Evolutionary conservation across 2,797 vertebrate genomes (phyloP), one percentile per base, ranked within the genome.

Genomic region (Gymnothorax reevesii): DNA sequence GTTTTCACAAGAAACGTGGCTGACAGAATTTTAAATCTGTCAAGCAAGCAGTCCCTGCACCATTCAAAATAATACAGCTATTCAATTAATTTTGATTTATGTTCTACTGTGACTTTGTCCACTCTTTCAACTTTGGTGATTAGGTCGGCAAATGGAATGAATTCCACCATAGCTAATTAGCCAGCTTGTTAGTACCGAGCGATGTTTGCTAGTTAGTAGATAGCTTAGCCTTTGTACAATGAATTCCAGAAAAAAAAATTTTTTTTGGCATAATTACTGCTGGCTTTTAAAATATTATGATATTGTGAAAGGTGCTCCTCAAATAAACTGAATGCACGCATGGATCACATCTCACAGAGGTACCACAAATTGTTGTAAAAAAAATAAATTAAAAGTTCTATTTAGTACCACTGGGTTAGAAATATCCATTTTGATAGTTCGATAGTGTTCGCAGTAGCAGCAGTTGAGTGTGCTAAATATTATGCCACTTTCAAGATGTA

Each of bases 341-440:
- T 66, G 64, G 22, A 66, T 66, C 22, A 66, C 64, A n/a, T 66
- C 64, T 66, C 64, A n/a, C 27, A 8, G 9, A 57, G 77, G 69
- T 75, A 84, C 73, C 64, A 69, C 66, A n/a, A 59, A 60, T 84
- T 84, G 42, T 88, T 64, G 64, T 20, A 66, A 66, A n/a, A 7
- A 66, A 66, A 66, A 66, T 66, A 66, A 66, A 20, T 66, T 20
- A 13, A 66, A 66, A 20, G 8, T 66, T 66, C 13, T n/a, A 6
- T 15, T 20, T 66, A 66, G 22, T 66, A n/a, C 25, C 22, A 66
- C 25, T 66, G 64, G 64, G 64, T 66, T n/a, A 66, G 20, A 66
- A 66, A 66, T n/a, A 66, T 66, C 6, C 22, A 66, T n/a, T 66
- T 66, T 66, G 64, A 66, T 66, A 66, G 64, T 66, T 66, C 33